Base-by-base conservation (phyloP, 35 echinoderm and acorn worm genomes). In the Lytechinus pictus region DNA sequence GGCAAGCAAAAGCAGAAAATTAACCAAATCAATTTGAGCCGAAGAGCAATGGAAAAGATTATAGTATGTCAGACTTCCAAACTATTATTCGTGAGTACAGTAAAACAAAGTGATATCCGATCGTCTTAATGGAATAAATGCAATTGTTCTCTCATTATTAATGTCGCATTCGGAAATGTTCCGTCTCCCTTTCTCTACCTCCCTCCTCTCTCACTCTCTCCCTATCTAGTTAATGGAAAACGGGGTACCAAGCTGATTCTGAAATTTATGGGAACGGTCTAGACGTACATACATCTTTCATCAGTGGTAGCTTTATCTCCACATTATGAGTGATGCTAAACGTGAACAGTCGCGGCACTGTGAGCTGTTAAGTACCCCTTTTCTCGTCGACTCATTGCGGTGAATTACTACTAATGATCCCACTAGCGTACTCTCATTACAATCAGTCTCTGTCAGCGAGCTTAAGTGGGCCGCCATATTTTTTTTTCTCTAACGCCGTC, bases 401-500 rank as follows among this genome's bases (percentile, higher is more conserved):
- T 93, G 53, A 93, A 93, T 93, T 93, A 93, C 53, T 54, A 11
- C 92, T 93, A 93, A 93, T 93, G 92, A 93, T 93, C 92, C 92
- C 54, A 57, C 92, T 93, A 57, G 92, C 92, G n/a, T 57, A 54
- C 27, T 54, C 14, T 93, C 92, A 93, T 93, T 93, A 55, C 92
- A 55, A 93, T 93, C 92, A 33, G 53, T 93, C 92, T 93, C 28
- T 93, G 92, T 93, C 92, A 93, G 27, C 66, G 19, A 54, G 92
- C 92, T 57, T 28, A 93, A 93, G 55, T 54, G 52, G 92, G 53
- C 92, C 92, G 92, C 92, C 92, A 93, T 93, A 93, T 93, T 93
- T 44, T 90, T 1, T 90, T 90, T 90, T 44, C 52, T 54, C 9
- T 79, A 16, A 16, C 28, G 9, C 28, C 88, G 29, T 44, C 88